Conservation (phyloP, 2,113 vertebrate genomes). For the Epinephelus cyanopodus region DNA sequence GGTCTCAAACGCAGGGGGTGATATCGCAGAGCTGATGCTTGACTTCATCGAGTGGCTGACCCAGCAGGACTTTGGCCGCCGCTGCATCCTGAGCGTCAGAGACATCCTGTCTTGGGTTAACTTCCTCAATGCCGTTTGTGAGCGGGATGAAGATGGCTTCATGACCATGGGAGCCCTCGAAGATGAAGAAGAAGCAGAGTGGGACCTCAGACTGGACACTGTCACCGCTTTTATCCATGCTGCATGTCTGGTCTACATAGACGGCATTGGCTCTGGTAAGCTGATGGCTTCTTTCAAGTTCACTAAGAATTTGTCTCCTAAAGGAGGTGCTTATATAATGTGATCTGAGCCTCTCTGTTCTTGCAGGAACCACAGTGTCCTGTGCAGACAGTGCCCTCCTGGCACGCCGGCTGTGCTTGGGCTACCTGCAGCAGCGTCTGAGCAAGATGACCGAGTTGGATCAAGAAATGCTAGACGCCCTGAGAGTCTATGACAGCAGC, state of each 20-base stretch:
- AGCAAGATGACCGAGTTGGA: slow-evolving; percentile 84
- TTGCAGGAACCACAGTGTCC: slow-evolving; percentile 89
- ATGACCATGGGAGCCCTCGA: slow-evolving; percentile 76
- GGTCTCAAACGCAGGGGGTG: slow-evolving; percentile 80
- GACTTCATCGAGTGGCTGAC: slow-evolving; percentile 96
- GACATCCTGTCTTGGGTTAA: slow-evolving; percentile 95
- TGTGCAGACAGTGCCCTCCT: slow-evolving; percentile 82
- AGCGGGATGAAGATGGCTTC: slow-evolving; percentile 75
- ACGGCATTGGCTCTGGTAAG: slow-evolving; percentile 95
- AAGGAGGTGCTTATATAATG: neutral
- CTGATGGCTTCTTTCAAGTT: neutral
- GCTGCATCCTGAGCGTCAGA: slow-evolving; percentile 92
- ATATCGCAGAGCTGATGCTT: slow-evolving; percentile 92
- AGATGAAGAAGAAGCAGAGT: slow-evolving; percentile 74
- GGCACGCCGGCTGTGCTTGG: slow-evolving; percentile 89
- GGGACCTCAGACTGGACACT: slow-evolving; percentile 81
- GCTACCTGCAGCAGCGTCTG: slow-evolving; percentile 88
- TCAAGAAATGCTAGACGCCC: slow-evolving; percentile 85
- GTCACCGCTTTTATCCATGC: slow-evolving; percentile 92
- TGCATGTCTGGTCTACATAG: slow-evolving; percentile 94
- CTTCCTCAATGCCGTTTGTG: slow-evolving; percentile 91
- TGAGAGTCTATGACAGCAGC: slow-evolving; percentile 89
- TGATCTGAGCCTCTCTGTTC: neutral
- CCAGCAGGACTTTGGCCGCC: slow-evolving; percentile 92
- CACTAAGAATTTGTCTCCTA: neutral